phyloP scores from a whole-genome alignment of 2,113 vertebrate species.

The Dinomys branickii region DNA sequence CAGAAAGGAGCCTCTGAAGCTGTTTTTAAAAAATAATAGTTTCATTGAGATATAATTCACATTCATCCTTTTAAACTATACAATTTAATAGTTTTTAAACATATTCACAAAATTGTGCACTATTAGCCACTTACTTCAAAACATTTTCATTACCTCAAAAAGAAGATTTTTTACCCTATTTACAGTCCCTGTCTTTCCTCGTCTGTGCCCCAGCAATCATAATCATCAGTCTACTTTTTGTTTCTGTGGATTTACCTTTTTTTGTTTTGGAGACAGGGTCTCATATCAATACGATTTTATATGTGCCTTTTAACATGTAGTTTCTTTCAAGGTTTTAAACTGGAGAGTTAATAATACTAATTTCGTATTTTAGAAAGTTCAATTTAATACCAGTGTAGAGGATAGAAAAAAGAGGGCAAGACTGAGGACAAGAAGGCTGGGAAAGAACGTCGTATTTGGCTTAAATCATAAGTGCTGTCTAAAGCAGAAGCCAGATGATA shows the following conservation, averaged over 20 bases:
- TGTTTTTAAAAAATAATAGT: not conserved
- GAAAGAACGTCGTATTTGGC: not conserved
- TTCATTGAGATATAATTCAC: not conserved
- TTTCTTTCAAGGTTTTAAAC: not conserved
- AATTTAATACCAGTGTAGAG: not conserved
- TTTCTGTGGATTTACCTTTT: not conserved
- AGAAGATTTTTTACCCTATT: not conserved
- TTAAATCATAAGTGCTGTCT: not conserved
- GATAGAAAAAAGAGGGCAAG: not conserved
- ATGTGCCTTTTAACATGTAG: not conserved
- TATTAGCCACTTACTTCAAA: not conserved
- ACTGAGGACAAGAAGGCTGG: not conserved
- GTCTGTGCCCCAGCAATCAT: not conserved
- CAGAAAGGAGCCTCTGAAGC: not conserved
- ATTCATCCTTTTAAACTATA: not conserved
- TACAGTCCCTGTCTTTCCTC: not conserved
- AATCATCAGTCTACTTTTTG: not conserved
- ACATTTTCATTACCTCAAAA: not conserved
- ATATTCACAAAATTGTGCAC: not conserved
- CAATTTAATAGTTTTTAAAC: conserved; percentile 25
- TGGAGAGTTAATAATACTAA: not conserved
- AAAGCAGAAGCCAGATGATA: not conserved
- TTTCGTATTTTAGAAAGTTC: conserved; percentile 37
- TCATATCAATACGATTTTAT: not conserved
- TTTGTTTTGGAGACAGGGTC: not conserved